These are phyloP conservation scores for Halictus quadricinctus DNA, from an alignment of 2,888 invertebrate species.

Conservation along the genomic window DNA sequence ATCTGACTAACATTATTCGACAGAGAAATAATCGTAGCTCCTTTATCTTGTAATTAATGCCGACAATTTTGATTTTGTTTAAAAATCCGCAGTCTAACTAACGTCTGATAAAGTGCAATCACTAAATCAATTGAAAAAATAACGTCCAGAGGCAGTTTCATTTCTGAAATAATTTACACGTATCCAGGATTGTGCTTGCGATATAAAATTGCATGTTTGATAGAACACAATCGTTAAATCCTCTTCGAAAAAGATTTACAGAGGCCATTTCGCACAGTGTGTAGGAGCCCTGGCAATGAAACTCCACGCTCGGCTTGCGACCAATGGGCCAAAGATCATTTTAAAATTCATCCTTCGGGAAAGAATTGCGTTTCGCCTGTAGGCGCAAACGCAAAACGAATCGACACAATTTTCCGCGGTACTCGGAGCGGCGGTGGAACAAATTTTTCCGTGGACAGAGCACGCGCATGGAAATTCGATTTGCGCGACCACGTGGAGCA, in stretches of 20 bases:
- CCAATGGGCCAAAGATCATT: background rate
- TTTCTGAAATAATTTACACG: background rate
- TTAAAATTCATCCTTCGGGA: background rate
- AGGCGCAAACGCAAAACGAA: background rate
- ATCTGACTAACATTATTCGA: no score
- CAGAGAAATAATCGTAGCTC: no score
- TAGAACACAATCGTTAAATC: background rate
- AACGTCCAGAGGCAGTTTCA: background rate
- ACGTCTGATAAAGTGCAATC: no score
- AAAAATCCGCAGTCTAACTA: no score
- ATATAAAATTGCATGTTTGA: background rate
- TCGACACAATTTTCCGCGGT: background rate
- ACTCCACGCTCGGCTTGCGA: background rate
- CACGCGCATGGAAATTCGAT: slow-evolving; percentile 3
- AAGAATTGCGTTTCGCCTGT: background rate
- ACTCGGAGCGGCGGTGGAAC: background rate
- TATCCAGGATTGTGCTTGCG: background rate
- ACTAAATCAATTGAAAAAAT: background rate
- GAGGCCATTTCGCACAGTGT: background rate
- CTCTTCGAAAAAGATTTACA: background rate
- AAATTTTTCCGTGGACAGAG: background rate
- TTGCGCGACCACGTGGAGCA: background rate
- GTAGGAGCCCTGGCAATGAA: background rate
- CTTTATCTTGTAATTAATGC: no score
- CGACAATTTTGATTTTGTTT: no score